A percentile compares a stretch with the other conserved stretches of the same genome.
Conservation (phyloP, 2,888 invertebrate species). For the Helobdella robusta region DNA sequence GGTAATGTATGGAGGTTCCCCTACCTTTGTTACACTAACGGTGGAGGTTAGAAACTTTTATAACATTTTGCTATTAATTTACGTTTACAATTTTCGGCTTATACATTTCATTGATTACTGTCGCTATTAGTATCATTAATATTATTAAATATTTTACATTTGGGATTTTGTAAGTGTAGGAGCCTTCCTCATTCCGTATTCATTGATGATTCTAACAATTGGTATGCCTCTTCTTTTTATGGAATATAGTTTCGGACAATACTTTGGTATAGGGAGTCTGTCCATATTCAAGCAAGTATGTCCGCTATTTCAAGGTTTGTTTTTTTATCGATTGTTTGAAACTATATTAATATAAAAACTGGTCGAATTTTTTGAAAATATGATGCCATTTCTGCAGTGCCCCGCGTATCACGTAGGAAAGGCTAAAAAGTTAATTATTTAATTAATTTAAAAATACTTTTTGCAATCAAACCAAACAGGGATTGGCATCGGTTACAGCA, state of each 20-base stretch:
- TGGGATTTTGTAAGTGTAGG: conserved; percentile 30
- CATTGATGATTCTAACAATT: conserved; percentile 35
- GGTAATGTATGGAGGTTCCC: conserved; percentile 32
- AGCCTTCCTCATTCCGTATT: conserved; percentile 36
- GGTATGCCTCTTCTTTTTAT: conserved; percentile 36
- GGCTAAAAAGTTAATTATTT: not conserved
- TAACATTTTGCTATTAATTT: too few species aligned
- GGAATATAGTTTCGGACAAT: conserved; percentile 37
- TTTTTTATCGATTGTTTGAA: not conserved
- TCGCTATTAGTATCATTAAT: not conserved
- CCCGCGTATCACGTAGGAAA: too few species aligned
- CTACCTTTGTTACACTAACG: conserved; percentile 31
- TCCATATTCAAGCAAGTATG: conserved; percentile 37
- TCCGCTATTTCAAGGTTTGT: conserved; percentile 36
- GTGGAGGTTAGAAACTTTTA: conserved; percentile 35
- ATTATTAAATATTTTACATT: not conserved
- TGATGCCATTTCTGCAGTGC: too few species aligned
- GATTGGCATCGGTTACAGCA: conserved; percentile 34
- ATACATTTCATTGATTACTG: too few species aligned
- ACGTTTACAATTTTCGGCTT: too few species aligned
- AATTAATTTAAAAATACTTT: too few species aligned
- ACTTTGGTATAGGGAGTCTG: conserved; percentile 35
- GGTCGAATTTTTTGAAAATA: not conserved
- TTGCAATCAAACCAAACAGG: too few species aligned
- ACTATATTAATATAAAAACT: not conserved